These are phyloP conservation scores for Acronicta alni DNA, from an alignment of 2,888 invertebrate genomes.

Conservation along the genomic window DNA sequence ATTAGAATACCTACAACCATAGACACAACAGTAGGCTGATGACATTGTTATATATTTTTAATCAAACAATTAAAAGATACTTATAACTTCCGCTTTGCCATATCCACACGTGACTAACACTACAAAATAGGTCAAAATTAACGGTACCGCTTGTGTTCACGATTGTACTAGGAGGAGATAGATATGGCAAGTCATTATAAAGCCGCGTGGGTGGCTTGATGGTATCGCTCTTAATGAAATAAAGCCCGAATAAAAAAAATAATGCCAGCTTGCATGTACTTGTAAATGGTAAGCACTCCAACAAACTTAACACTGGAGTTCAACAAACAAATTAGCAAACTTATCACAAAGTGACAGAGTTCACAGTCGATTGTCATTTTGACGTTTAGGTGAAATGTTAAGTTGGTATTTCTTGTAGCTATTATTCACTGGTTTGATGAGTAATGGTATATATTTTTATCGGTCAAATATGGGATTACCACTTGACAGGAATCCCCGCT, in stretches of 20 bases:
- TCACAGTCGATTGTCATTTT: slow-evolving; percentile 20
- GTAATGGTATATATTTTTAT: slow-evolving; percentile 69
- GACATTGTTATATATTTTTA: slow-evolving; percentile 42
- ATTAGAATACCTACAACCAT: not conserved
- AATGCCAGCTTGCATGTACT: slow-evolving; percentile 62
- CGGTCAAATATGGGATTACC: slow-evolving; percentile 69
- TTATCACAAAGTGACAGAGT: slow-evolving; percentile 28
- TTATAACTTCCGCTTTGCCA: slow-evolving; percentile 29
- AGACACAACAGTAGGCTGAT: not conserved
- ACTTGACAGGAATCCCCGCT: slow-evolving; percentile 22
- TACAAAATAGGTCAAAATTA: slow-evolving; percentile 52
- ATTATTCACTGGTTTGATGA: slow-evolving; percentile 70
- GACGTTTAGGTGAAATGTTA: slow-evolving; percentile 1
- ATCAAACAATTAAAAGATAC: slow-evolving; percentile 39
- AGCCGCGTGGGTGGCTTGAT: slow-evolving; percentile 86
- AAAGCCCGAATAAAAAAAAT: slow-evolving; percentile 82
- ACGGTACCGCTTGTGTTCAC: slow-evolving; percentile 62
- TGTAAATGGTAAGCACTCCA: slow-evolving; percentile 50
- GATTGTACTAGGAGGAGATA: slow-evolving; percentile 71
- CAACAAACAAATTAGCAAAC: slow-evolving; percentile 39
- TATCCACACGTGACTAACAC: slow-evolving; percentile 28
- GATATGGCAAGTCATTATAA: slow-evolving; percentile 87
- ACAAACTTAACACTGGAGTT: slow-evolving; percentile 20
- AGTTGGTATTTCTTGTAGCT: slow-evolving; percentile 40
- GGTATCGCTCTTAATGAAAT: slow-evolving; percentile 86